phyloP scores from a whole-genome alignment of 2,113 vertebrate genomes.

The Empidonax traillii region DNA sequence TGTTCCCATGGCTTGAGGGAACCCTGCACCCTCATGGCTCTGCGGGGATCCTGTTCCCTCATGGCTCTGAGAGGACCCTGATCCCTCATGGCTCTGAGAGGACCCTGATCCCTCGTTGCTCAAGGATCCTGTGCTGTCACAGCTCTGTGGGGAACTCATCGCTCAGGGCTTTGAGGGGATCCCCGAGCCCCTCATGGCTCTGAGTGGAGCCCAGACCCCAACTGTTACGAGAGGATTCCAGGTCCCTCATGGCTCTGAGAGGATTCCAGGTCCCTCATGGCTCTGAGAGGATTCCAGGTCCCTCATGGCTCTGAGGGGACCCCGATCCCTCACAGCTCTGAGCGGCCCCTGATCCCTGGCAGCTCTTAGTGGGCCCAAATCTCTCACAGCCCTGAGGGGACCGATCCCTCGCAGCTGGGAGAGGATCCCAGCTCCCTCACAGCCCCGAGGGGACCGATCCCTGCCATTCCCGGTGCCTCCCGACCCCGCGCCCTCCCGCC shows the following conservation, averaged over 20 bases:
- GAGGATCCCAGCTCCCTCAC: too few species aligned
- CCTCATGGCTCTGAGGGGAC: not conserved
- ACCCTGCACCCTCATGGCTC: not conserved
- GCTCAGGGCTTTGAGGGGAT: not conserved
- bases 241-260: not conserved
- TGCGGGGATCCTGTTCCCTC: too few species aligned
- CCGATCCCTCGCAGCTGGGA: too few species aligned
- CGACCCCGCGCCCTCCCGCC: not conserved
- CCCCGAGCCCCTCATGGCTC: not conserved
- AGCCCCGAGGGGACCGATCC: too few species aligned
- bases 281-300: not conserved
- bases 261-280: too few species aligned
- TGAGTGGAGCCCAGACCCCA: accelerated
- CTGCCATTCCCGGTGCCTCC: too few species aligned
- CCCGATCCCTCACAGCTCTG: too few species aligned
- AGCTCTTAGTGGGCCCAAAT: not conserved
- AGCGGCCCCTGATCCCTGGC: accelerated
- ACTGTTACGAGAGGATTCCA: too few species aligned
- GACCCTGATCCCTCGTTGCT: accelerated
- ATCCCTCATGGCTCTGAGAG: too few species aligned
- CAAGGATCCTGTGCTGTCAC: not conserved
- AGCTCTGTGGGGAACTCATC: not conserved
- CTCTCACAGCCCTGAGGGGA: too few species aligned
- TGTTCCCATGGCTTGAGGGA: not conserved
- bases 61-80: too few species aligned